These are phyloP conservation scores for Xiphophorus maculatus DNA, from an alignment of 2,113 vertebrate species.

Conservation along the genomic window DNA sequence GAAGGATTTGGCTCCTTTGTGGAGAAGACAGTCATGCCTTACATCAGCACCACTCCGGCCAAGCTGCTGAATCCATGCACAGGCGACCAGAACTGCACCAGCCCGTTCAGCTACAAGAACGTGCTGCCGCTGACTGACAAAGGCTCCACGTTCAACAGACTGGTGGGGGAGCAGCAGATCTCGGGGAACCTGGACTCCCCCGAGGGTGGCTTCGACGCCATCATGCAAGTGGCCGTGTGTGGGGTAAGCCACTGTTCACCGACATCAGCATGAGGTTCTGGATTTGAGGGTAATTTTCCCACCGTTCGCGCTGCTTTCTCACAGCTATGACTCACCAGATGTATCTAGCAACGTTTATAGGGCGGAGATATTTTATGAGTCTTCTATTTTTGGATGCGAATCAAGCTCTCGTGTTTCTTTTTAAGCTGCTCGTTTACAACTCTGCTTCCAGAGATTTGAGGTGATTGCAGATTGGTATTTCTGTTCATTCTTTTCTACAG, in stretches of 20 bases:
- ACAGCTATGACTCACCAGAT: slow-evolving; percentile 12
- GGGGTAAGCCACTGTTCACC: slow-evolving; percentile 82
- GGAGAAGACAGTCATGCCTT: slow-evolving; percentile 99
- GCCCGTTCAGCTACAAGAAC: slow-evolving; percentile 98
- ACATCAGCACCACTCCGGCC: slow-evolving; percentile 96
- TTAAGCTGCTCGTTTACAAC: slow-evolving; percentile 1
- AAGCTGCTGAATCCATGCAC: slow-evolving; percentile 96
- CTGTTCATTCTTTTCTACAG: slow-evolving; percentile 70
- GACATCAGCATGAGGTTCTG: not conserved
- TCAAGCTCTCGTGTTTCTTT: slow-evolving; percentile 11
- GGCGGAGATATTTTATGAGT: slow-evolving; percentile 39
- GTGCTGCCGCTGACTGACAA: slow-evolving; percentile 91
- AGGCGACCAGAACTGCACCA: slow-evolving; percentile 93
- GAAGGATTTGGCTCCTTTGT: slow-evolving; percentile 97
- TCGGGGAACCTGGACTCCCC: slow-evolving; percentile 99
- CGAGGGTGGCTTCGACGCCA: slow-evolving; percentile 98
- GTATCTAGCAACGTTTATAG: slow-evolving; percentile 35
- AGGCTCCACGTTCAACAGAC: slow-evolving; percentile 87
- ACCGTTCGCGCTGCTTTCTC: slow-evolving; percentile 4
- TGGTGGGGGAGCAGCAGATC: slow-evolving; percentile 95
- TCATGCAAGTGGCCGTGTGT: slow-evolving; percentile 99
- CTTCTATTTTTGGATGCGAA: slow-evolving; percentile 26
- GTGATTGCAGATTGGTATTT: not conserved
- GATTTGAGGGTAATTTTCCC: slow-evolving; percentile 16
- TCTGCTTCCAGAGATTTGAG: not conserved